Base-by-base conservation (phyloP, 2,888 invertebrate genomes). In the Pammene aurita region DNA sequence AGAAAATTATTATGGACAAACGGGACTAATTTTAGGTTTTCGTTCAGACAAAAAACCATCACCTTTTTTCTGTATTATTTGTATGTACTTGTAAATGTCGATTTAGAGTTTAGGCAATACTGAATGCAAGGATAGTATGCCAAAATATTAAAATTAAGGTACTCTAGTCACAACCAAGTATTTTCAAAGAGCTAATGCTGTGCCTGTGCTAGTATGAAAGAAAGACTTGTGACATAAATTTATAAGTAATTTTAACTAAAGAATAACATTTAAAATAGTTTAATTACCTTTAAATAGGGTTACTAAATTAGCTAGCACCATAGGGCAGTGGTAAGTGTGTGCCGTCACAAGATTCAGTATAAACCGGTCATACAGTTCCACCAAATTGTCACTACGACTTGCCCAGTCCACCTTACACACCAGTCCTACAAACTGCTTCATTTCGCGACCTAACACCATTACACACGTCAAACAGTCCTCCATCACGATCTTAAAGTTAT, bases 241-340 rank as follows among this genome's bases (percentile, higher is more conserved):
- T 10, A 42, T 11, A 42, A 42, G 7, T 42, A 26, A 26, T 26
- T 26, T 26, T 26, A 26, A 26, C 1, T 26, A 26, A 26, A 26
- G 26, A 26, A 26, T 26, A 26, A 26, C 26, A 26, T 26, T 26
- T 26, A 26, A 26, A 26, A 57, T 58, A 11, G 1, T 5, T 16
- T 57, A 63, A 14, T 13, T 81, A 93, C 93, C 89, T 89, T 86
- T 91, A 67, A 93, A 92, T 48, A 84, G 75, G 75, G 86, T 89
- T 2, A 93, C 78, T 61, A 93, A 78, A 48, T 83, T 77, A 44
- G 78, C 76, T 78, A 93, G 84, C 44, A 89, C 91, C 68, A 79
- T 78, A 0, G 86, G 84, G 56, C 88, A 87, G 72, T 93, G 93
- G 74, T 92, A 92, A 0, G 88, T 87, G 72, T 93, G 92, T 6